Base-by-base conservation (phyloP, 2,797 vertebrate species). In the Sylvilagus floridanus region DNA sequence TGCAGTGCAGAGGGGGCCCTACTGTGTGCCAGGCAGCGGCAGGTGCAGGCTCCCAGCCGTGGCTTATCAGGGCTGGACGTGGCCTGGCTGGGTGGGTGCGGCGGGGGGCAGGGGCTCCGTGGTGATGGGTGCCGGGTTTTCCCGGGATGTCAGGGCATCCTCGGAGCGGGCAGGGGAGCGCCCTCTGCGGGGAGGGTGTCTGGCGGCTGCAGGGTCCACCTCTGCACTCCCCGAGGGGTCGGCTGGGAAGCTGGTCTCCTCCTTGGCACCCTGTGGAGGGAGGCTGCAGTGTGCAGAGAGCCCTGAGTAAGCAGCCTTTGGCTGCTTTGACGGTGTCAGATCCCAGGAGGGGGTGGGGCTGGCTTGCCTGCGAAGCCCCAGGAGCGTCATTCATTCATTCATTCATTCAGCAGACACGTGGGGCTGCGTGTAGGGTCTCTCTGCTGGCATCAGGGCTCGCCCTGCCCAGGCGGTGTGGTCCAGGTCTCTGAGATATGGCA, bases 301-400 rank as follows among this genome's bases (percentile, higher is more conserved):
- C 22, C 32, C 71, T 2, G 54, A 28, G 37, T 14, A 2, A n/a
- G 28, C 9, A 7, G 71, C 4, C 0, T 19, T 8, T 16, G 84
- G 42, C 71, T 0, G 26, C 57, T 66, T 21, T 4, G 22, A 50
- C 47, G 2, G 47, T 68, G 37, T 52, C 8, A 11, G 22, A 21
- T 17, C 24, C 12, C 24, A 6, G 1, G 1, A 7, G 0, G 1
- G 57, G 13, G 5, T 57, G 54, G 54, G 54, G 19, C 14, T 5
- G 54, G 54, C 54, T 5, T 57, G 54, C 54, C 54, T 47, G 26
- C 0, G 30, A 7, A 42, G 75, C 57, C 62, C 69, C 50, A 3
- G 42, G 60, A 54, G 24, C 32, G 65, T 24, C 11, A 17, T 21
- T 42, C 32, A 5, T 66, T 13, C 17, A 4, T 54, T 68, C 71